Percentiles rank a stretch among this genome's conserved stretches.
Conservation (phyloP, 2,113 vertebrate species). For the Lipophrys pholis region DNA sequence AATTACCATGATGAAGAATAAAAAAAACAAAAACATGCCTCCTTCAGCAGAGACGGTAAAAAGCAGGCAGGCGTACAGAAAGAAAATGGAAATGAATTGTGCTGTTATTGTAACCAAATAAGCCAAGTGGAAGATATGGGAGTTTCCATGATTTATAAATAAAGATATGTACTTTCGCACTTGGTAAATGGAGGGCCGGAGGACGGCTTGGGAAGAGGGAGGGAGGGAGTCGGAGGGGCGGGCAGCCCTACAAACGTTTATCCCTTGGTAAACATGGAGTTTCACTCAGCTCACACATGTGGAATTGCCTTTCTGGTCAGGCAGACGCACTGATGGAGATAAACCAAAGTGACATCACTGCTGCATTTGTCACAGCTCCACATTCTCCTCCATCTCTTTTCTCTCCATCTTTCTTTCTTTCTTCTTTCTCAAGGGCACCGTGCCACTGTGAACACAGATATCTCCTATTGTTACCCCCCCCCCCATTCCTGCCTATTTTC, state of each 20-base stretch:
- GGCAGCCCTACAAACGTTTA: slow-evolving; percentile 53
- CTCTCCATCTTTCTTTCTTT: not conserved
- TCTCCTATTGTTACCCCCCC: slow-evolving; percentile 29
- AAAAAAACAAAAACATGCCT: not conserved
- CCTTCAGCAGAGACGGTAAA: slow-evolving; percentile 1
- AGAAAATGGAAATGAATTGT: slow-evolving; percentile 30
- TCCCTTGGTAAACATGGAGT: slow-evolving; percentile 71
- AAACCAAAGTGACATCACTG: slow-evolving; percentile 75
- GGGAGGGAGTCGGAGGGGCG: slow-evolving; percentile 2
- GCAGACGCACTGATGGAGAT: slow-evolving; percentile 65
- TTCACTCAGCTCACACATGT: slow-evolving; percentile 75
- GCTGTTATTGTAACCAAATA: slow-evolving; percentile 63
- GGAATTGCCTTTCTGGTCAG: slow-evolving; percentile 51
- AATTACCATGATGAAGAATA: not conserved
- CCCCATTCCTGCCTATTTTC: slow-evolving; percentile 3
- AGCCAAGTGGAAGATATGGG: slow-evolving; percentile 71
- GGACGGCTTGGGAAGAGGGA: slow-evolving; percentile 17
- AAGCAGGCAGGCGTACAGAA: slow-evolving; percentile 14
- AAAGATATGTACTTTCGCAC: slow-evolving; percentile 65
- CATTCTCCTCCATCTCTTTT: slow-evolving; percentile 36
- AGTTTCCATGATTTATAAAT: slow-evolving; percentile 79
- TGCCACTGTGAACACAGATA: slow-evolving; percentile 51
- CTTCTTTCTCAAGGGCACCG: slow-evolving; percentile 52
- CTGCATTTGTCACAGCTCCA: slow-evolving; percentile 61
- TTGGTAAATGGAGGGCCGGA: slow-evolving; percentile 55